Base-by-base conservation (phyloP, 1,140 invertebrate species). In the Drosophila repletoides region DNA sequence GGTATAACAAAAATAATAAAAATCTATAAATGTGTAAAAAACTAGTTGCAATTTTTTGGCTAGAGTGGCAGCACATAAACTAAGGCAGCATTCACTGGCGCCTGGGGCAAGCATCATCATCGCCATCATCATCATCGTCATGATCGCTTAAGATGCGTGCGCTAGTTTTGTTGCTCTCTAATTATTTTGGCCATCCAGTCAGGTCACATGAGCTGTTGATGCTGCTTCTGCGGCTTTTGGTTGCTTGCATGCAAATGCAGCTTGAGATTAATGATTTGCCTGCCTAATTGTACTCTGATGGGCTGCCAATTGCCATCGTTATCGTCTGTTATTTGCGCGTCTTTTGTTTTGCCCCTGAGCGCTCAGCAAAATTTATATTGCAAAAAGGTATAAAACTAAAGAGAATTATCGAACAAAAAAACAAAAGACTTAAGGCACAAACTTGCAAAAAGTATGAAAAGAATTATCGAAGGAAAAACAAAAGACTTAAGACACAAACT, bases 401-500 rank as follows among this genome's bases (percentile, higher is more conserved):
- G 34, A 34, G 12, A n/a, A n/a, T n/a, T n/a, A n/a, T n/a, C n/a
- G n/a, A n/a, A 29, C 9, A 7, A 17, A 51, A 14, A 49, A 21
- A 21, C 3, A 26, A 48, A 45, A 61, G 46, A 3, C 21, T n/a
- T n/a, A n/a, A n/a, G n/a, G n/a, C n/a, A n/a, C n/a, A n/a, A n/a
- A n/a, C n/a, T n/a, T n/a, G n/a, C n/a, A 9, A 3, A 19, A 17
- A 2, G 61, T 55, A 67, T 79, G 66, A 68, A 84, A 84, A 79
- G 71, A 86, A 63, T 63, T 28, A 66, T n/a, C n/a, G n/a, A 9
- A 3, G 14, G 14, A 2, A 67, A 60, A 67, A 86, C 71, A 68
- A 84, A 84, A 79, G 71, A 86, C 67, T 63, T 28, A 66, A 76
- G 75, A 45, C 55, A 72, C 80, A 49, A 76, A 80, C 80, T 86